Base-by-base conservation (phyloP, 2,888 invertebrate species). In the Gymnosoma rotundatum region DNA sequence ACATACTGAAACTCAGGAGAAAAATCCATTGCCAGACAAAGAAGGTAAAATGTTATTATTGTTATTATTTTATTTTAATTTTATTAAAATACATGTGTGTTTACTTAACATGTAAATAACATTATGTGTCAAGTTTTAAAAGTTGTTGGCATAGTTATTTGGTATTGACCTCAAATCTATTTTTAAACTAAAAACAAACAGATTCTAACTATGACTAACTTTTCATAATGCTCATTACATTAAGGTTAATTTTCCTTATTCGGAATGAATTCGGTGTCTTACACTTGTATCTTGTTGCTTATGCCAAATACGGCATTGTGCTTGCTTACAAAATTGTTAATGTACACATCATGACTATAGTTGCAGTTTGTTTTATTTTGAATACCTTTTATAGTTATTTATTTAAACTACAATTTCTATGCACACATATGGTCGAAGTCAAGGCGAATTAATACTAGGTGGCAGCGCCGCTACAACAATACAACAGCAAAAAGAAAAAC, bases 11-110 rank as follows among this genome's bases (percentile, higher is more conserved):
- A 98, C 98, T 81, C 95, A 96, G 89, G 98, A 98, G 92, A 98
- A 98, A 93, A 98, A 98, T 92, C 95, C 97, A 73, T 95, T 98
- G 90, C 98, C 98, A 61, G 97, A 97, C 92, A 97, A 97, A 95
- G 96, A 97, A 94, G 97, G 98, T 98, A 94, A 91, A 89, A n/a
- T n/a, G n/a, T n/a, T n/a, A n/a, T 78, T 58, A 3, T 16, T n/a
- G 45, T 16, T 18, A 18, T 25, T 20, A 18, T 9, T 12, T 14
- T n/a, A n/a, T 48, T 48, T 48, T 32, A 42, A 42, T 42, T 1
- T 42, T 42, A 9, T 10, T 12, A 12, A 7, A 7, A 6, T 32
- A 6, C 0, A 5, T 32, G 32, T 42, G 42, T 42, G 42, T 42
- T 1, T 48, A n/a, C 1, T 7, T 52, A 20, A 18, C 1, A 52